Evolutionary conservation across 2,888 invertebrate genomes (phyloP).

Genomic region (Seira sanloemensis): DNA sequence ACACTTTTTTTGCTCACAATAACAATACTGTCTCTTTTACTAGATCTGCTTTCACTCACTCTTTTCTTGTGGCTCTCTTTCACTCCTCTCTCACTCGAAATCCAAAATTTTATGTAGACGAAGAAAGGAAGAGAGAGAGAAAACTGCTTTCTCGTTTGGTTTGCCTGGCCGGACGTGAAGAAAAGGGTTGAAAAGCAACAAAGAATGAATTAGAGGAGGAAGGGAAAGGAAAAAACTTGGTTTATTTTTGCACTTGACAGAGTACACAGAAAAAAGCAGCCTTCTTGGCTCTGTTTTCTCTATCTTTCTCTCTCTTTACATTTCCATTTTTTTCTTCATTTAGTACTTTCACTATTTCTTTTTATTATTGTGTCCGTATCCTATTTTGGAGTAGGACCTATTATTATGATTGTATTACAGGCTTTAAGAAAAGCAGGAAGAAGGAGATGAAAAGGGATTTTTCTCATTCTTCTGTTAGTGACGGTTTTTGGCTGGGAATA

Average conservation of each 20-base stretch:
- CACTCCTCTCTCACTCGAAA: constrained; percentile 2
- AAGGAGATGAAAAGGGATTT: no score
- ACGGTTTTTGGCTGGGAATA: no score
- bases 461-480: no score
- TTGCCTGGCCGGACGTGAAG: constrained; percentile 11
- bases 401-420: no score
- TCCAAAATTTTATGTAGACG: no score
- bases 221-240: constrained; percentile 17
- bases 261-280: neutral
- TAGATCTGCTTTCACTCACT: constrained; percentile 28
- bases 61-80: no score
- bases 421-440: no score
- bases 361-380: constrained; percentile 24
- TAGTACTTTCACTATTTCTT: neutral
- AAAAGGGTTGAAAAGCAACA: constrained; percentile 5
- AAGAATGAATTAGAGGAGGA: no score
- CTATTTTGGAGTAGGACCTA: no score
- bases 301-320: neutral
- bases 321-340: neutral
- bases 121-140: no score
- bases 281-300: neutral
- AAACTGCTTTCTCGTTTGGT: constrained; percentile 13
- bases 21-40: neutral
- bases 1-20: neutral
- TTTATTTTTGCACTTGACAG: constrained; percentile 52